Base-by-base conservation (phyloP, 2,113 vertebrate species). In the Serilophus lunatus region DNA sequence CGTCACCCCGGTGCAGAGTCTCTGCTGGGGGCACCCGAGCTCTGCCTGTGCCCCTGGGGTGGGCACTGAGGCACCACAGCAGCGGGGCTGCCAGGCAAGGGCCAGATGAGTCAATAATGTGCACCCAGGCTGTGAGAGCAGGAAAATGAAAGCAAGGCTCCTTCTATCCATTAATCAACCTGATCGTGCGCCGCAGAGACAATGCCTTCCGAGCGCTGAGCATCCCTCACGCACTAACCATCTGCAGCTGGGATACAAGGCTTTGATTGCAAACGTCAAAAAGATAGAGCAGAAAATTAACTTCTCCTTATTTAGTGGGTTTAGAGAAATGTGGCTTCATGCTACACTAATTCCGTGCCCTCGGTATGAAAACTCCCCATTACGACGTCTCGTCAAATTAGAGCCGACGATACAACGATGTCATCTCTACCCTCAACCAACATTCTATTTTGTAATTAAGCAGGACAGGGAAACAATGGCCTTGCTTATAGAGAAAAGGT, bases 271-370 rank as follows among this genome's bases (percentile, higher is more conserved):
- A 85, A 97, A 97, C 50, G 95, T 97, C 97, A 97, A 82, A 96
- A 98, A 98, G 97, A 97, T 63, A 88, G 94, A 97, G 97, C 96
- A 97, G 88, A 97, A 97, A 98, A 98, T 98, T 96, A 97, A 97
- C 97, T 97, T 97, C 91, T 95, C 95, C 94, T 95, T 94, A 92
- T 96, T 96, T 96, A 89, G 94, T 59, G 86, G 97, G 94, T 96
- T 96, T 91, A 90, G 88, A 94, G 92, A 95, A 96, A 96, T 10
- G 77, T 44, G 82, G 92, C 94, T 96, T 96, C 95, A 97, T 12
- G 92, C 88, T 75, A 92, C 94, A 74, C 90, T 97, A 95, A 97
- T 93, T 93, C 95, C 40, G 86, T 97, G 97, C 95, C 97, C 97
- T 97, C 18, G 3, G 83, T 93, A 90, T 31, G 92, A 97, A 96